phyloP scores from a whole-genome alignment of 2,888 invertebrate genomes.

The Stegana nigrithorax region DNA sequence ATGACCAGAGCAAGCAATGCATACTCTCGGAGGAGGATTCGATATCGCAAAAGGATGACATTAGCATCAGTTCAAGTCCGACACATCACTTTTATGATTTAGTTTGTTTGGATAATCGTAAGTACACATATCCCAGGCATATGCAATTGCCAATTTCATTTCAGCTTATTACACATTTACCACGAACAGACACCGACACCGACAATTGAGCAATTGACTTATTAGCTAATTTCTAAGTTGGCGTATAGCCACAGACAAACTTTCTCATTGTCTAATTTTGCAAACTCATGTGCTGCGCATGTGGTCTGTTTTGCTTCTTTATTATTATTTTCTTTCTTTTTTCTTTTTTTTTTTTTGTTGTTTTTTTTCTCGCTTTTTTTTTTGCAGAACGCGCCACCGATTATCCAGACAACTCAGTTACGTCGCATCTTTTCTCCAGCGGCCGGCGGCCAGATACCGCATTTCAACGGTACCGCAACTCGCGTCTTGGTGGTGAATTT shows the following conservation, averaged over 20 bases:
- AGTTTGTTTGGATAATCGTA: conserved; percentile 90
- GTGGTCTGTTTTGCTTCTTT: background rate
- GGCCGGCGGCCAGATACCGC: conserved; percentile 88
- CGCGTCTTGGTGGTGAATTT: conserved; percentile 86
- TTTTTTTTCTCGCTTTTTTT: too few species aligned
- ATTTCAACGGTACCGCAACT: conserved; percentile 84
- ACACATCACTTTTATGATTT: conserved; percentile 90
- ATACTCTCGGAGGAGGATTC: conserved; percentile 93
- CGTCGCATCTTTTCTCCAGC: conserved; percentile 85
- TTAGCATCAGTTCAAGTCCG: conserved; percentile 85
- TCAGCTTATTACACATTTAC: conserved; percentile 41
- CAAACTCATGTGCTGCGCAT: conserved; percentile 3
- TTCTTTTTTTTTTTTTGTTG: too few species aligned
- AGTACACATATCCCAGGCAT: conserved; percentile 72
- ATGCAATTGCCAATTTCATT: conserved; percentile 38
- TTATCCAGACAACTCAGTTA: conserved; percentile 88
- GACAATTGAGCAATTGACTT: too few species aligned
- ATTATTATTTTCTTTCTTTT: conserved; percentile 10
- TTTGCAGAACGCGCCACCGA: conserved; percentile 86
- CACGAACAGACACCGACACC: conserved; percentile 12
- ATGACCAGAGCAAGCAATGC: conserved; percentile 87
- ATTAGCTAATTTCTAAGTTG: too few species aligned
- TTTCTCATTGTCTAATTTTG: conserved; percentile 27
- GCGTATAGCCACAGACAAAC: too few species aligned
- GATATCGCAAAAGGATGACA: conserved; percentile 87